These are phyloP conservation scores for Crossocerus cetratus DNA, from an alignment of 2,888 invertebrate genomes.

Conservation along the genomic window DNA sequence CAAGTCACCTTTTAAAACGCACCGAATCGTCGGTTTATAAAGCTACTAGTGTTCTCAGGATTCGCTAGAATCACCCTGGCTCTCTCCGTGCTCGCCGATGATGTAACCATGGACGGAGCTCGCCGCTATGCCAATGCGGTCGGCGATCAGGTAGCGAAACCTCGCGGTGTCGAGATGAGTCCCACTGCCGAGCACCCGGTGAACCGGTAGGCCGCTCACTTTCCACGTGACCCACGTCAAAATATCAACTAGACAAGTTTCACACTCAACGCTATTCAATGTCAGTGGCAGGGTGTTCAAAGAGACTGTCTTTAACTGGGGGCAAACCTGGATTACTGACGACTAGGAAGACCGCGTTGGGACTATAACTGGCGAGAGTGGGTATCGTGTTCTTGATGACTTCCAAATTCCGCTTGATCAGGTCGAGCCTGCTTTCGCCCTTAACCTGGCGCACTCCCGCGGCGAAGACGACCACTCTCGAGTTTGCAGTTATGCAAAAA, in stretches of 20 bases:
- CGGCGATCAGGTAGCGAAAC: constrained; percentile 80
- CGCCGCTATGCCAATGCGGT: constrained; percentile 80
- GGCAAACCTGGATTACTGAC: constrained; percentile 79
- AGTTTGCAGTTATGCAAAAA: constrained; percentile 78
- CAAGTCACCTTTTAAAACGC: not conserved
- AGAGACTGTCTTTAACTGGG: no score
- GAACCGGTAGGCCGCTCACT: constrained; percentile 80
- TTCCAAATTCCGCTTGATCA: constrained; percentile 79
- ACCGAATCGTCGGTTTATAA: not conserved
- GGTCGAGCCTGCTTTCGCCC: constrained; percentile 78
- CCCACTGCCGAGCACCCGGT: constrained; percentile 82
- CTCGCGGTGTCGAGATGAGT: constrained; percentile 82
- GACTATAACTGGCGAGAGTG: constrained; percentile 78
- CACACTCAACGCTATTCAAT: no score
- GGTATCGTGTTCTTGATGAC: constrained; percentile 79
- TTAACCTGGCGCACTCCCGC: constrained; percentile 80
- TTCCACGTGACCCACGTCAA: constrained; percentile 83
- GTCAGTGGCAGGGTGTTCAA: not conserved
- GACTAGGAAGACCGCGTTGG: constrained; percentile 79
- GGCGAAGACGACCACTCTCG: constrained; percentile 79
- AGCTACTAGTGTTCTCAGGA: not conserved
- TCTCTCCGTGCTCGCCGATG: constrained; percentile 84
- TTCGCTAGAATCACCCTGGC: constrained; percentile 77
- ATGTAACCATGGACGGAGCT: constrained; percentile 80
- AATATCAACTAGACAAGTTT: constrained; percentile 78